Percentiles rank a stretch among this genome's conserved stretches.
These are phyloP conservation scores for Myotis lucifugus DNA, from an alignment of 2,113 vertebrate species.

Conservation along the genomic window DNA sequence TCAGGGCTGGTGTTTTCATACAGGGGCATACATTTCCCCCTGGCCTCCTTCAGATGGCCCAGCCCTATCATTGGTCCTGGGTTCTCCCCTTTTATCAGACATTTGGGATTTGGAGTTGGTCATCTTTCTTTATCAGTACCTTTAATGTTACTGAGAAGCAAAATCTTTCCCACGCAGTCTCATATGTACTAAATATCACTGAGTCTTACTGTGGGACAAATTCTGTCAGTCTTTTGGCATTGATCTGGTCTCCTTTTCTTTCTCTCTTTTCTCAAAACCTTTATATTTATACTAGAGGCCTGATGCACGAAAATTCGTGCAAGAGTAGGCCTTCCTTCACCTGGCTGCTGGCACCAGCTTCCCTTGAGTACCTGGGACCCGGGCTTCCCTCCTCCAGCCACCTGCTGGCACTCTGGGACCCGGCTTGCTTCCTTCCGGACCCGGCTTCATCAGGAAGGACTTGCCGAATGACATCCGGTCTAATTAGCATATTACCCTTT, in stretches of 20 bases:
- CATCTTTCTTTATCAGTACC: conserved; percentile 73
- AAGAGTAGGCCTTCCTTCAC: no score
- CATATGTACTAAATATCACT: conserved; percentile 42
- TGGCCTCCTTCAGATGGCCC: no score
- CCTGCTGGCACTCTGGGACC: no score
- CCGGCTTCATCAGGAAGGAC: no score
- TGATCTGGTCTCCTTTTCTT: not conserved
- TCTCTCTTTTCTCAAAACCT: not conserved
- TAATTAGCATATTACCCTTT: no score
- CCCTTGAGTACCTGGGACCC: no score
- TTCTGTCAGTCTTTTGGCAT: not conserved
- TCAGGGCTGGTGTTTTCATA: not conserved
- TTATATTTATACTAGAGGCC: not conserved
- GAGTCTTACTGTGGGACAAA: not conserved
- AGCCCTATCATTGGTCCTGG: not conserved
- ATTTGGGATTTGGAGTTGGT: conserved; percentile 40
- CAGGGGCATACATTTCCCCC: not conserved
- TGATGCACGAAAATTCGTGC: no score
- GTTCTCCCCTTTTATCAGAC: not conserved
- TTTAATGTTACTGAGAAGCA: conserved; percentile 60
- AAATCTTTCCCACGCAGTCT: conserved; percentile 58
- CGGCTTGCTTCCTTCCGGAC: no score
- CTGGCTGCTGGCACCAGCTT: no score
- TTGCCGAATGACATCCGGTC: no score
- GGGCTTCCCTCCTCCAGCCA: no score